These are phyloP conservation scores for Dendrolimus punctatus DNA, from an alignment of 1,140 invertebrate species.

Conservation along the genomic window DNA sequence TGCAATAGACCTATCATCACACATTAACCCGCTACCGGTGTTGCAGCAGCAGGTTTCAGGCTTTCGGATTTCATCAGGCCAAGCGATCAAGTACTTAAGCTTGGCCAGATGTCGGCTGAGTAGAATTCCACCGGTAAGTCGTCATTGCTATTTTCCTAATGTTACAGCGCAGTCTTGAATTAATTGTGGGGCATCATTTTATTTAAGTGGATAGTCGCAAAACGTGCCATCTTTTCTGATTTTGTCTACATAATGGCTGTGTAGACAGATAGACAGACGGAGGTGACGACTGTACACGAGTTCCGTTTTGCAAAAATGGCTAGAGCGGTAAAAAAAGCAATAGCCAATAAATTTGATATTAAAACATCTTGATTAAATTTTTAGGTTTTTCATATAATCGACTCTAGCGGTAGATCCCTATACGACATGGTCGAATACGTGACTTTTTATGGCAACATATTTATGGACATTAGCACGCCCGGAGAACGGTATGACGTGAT, in stretches of 20 bases:
- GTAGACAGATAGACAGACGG: no score
- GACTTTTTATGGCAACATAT: conserved; percentile 54
- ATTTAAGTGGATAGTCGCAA: no score
- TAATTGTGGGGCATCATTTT: not conserved
- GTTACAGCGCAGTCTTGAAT: no score
- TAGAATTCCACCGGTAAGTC: conserved; percentile 35
- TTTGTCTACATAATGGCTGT: no score
- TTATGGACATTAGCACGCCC: conserved; percentile 18
- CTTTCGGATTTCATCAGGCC: not conserved
- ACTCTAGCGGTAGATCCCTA: conserved; percentile 18
- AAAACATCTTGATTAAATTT: not conserved
- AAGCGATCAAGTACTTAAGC: conserved; percentile 32
- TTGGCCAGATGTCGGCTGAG: conserved; percentile 38
- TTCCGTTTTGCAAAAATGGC: no score
- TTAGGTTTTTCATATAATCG: conserved; percentile 33
- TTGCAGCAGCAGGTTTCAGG: conserved; percentile 19
- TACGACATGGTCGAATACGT: conserved; percentile 39
- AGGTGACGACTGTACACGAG: no score
- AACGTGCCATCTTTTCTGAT: no score
- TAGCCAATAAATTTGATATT: not conserved
- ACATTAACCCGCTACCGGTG: conserved; percentile 14
- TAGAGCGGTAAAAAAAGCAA: not conserved
- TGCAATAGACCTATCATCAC: conserved; percentile 32
- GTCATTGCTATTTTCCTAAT: not conserved
- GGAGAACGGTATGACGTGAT: conserved; percentile 24